Evolutionary conservation across 2,113 vertebrate species (phyloP).

Genomic region (Ciconia stormi): DNA sequence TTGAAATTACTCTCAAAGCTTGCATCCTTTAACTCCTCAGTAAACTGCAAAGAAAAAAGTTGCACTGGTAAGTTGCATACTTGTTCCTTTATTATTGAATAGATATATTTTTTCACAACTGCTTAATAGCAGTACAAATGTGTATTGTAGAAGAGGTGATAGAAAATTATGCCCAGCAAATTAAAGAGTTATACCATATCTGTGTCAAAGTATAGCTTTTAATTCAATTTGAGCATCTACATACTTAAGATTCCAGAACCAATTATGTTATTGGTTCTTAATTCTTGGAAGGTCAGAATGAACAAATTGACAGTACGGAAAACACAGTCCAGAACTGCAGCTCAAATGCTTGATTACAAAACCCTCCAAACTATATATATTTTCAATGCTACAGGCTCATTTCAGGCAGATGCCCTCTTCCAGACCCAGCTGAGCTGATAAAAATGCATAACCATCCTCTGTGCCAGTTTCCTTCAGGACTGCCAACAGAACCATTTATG

Average conservation of each 20-base stretch:
- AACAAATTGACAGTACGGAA: background rate
- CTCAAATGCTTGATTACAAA: background rate
- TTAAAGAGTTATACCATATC: background rate
- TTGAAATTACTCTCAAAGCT: background rate
- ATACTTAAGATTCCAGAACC: background rate
- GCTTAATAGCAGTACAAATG: background rate
- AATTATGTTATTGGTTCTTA: background rate
- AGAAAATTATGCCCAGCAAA: background rate
- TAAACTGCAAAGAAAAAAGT: background rate
- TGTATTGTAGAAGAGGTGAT: background rate
- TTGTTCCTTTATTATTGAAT: background rate
- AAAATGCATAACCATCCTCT: constrained; percentile 63
- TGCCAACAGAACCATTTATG: constrained; percentile 43
- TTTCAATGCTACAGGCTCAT: constrained; percentile 10
- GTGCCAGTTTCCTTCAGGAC: constrained; percentile 52
- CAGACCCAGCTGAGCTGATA: constrained; percentile 58
- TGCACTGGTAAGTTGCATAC: background rate
- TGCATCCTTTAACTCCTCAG: constrained; percentile 3
- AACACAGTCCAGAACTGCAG: background rate
- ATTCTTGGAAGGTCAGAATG: background rate
- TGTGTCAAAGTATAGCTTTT: background rate
- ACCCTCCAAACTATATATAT: background rate
- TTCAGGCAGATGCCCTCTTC: constrained; percentile 22
- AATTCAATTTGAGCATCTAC: background rate
- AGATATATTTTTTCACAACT: background rate